Conservation (phyloP, 1,140 invertebrate species). For the Solen grandis region DNA sequence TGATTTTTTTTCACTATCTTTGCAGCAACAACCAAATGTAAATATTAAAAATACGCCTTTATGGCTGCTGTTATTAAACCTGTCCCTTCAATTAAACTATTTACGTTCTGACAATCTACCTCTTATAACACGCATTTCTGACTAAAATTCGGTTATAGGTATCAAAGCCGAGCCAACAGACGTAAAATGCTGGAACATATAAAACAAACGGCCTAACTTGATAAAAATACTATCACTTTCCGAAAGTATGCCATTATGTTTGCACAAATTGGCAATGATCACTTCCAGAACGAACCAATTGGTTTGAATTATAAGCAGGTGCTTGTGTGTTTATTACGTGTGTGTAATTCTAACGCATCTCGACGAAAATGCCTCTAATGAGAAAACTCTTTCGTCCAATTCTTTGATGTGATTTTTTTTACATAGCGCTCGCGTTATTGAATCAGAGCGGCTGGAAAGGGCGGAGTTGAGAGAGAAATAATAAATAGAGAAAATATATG, state of each 20-base stretch:
- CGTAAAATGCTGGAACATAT: too few species aligned
- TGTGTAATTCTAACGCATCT: conserved; percentile 28
- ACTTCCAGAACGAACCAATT: background rate
- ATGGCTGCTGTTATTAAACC: too few species aligned
- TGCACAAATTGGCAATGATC: background rate
- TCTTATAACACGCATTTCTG: too few species aligned
- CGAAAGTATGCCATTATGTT: background rate
- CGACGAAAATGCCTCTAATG: background rate
- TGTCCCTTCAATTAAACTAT: too few species aligned
- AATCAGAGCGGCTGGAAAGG: background rate
- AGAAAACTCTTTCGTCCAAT: background rate
- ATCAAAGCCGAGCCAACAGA: too few species aligned
- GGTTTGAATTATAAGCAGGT: conserved; percentile 32
- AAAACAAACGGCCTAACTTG: too few species aligned
- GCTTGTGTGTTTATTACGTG: conserved; percentile 30
- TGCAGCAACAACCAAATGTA: too few species aligned
- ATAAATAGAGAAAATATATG: background rate
- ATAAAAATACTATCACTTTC: background rate
- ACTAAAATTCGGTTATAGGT: too few species aligned
- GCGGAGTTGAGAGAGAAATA: background rate
- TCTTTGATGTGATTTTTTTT: background rate
- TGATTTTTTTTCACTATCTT: too few species aligned
- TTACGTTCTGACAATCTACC: too few species aligned
- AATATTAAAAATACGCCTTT: too few species aligned
- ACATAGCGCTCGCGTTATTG: background rate